Base-by-base conservation (phyloP, 2,113 vertebrate genomes). In the Callaeas wilsoni region DNA sequence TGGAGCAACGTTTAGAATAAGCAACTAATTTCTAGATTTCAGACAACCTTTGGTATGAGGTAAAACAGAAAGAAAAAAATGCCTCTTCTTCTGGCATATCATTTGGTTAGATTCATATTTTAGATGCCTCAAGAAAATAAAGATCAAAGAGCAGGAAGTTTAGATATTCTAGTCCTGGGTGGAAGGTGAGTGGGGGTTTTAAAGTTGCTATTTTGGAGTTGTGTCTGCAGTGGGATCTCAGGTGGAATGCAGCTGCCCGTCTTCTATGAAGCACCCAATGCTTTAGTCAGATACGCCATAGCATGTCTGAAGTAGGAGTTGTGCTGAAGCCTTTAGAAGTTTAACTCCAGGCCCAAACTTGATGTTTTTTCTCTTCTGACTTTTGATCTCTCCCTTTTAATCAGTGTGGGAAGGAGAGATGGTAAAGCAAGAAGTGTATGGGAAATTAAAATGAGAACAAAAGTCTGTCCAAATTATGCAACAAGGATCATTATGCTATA, bases 401-500 rank as follows among this genome's bases (percentile, higher is more conserved):
- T 91, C 4, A 1, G 29, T 87, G 93, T 97, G 91, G 95, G 89
- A 97, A 97, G 91, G 55, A 91, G 82, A 93, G 86, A 86, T 75
- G 64, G 90, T 91, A 97, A 97, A 97, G 84, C 37, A 92, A 97
- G 67, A 67, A 95, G 89, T 94, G 57, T 16, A 57, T 94, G 65
- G 73, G 75, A 97, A 97, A 96, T 97, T 93, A 92, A 96, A 92
- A 87, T 23, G 69, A 97, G 97, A 97, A 98, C 91, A 98, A 98
- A 98, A 97, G 94, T 96, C 93, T 93, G 92, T 88, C 94, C 93
- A 97, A 96, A 97, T 98, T 98, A 98, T 96, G 97, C 95, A 97
- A 95, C 67, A 63, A 64, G 88, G 88, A 97, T 97, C 92, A 98
- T 98, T 97, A 98, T 97, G 95, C 91, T 93, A 91, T 88, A 95